Base-by-base conservation (phyloP, 2,888 invertebrate genomes). In the Thymelicus acteon region DNA sequence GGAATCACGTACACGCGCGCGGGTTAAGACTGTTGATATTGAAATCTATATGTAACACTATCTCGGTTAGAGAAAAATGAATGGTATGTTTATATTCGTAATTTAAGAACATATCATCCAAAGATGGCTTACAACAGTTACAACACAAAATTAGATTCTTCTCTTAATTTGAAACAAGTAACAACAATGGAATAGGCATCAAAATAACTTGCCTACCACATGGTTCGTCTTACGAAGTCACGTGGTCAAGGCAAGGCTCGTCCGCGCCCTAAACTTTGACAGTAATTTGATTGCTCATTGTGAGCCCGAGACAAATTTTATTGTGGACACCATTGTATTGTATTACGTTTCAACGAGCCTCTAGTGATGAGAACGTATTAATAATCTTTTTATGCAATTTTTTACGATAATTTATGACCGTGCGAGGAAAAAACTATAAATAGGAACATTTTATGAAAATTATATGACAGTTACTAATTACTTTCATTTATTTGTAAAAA, bases 21-120 rank as follows among this genome's bases (percentile, higher is more conserved):
- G 91, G 90, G 89, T 89, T 91, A 92, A 90, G 88, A 90, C 90
- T 93, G 93, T 93, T 93, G 92, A 93, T 93, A 93, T 93, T 93
- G 93, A 93, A 93, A 92, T 92, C 92, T 85, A 85, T 91, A 89
- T 86, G 91, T 92, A 90, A 91, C 86, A 85, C 83, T 90, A 89
- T 85, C 88, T 83, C 74, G 79, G 79, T 81, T 79, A 80, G 78
- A 82, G 81, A 84, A 70, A 75, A 75, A 70, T 61, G 65, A 67
- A 72, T 70, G 54, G 54, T 52, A 57, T 37, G 54, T 62, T 52
- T 62, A 47, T 54, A 13, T 62, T 68, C 31, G 31, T 15, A 7
- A 54, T 61, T 49, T 60, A 58, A 40, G 10, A 7, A 60, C 15
- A 7, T 60, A 40, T 4, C 8, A 44, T 10, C 10, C 12, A 44